Conservation (phyloP, 2,888 invertebrate species). For the Protonemura montana region DNA sequence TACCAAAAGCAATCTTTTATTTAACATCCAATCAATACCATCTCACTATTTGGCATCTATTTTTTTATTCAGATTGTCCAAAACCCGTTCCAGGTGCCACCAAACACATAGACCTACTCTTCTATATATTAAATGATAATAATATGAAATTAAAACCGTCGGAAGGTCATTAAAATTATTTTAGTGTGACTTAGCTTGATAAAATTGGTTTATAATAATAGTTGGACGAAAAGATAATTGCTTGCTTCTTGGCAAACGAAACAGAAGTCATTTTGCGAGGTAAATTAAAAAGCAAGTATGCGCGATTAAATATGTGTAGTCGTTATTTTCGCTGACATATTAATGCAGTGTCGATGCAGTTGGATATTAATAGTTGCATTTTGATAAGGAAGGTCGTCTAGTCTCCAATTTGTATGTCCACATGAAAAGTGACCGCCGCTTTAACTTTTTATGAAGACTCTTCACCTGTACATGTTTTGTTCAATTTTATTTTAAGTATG, state of each 20-base stretch:
- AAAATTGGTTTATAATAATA: slow-evolving; percentile 12
- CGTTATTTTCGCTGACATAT: not conserved
- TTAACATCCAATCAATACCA: too few relatives aligned
- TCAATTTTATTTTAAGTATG: too few relatives aligned
- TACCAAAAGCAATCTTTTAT: too few relatives aligned
- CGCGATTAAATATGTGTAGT: not conserved
- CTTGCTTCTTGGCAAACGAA: not conserved
- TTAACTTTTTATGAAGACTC: too few relatives aligned
- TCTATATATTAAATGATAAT: not conserved
- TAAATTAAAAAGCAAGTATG: not conserved
- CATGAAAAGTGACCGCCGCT: too few relatives aligned
- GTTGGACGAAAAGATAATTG: not conserved
- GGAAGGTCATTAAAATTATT: slow-evolving; percentile 18
- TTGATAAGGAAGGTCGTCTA: not conserved
- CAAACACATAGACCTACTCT: not conserved
- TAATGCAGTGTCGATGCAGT: not conserved
- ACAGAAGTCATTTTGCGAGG: not conserved
- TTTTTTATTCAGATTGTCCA: not conserved
- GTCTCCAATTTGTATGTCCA: not conserved
- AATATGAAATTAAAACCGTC: slow-evolving; percentile 17
- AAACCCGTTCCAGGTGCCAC: not conserved
- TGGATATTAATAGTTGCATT: not conserved
- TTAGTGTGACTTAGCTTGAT: not conserved
- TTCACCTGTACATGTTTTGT: too few relatives aligned
- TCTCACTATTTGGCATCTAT: too few relatives aligned